Evolutionary conservation across 1,140 invertebrate species (phyloP), one percentile per base, ranked within the genome.

Genomic region (Eupristina koningsbergeri): DNA sequence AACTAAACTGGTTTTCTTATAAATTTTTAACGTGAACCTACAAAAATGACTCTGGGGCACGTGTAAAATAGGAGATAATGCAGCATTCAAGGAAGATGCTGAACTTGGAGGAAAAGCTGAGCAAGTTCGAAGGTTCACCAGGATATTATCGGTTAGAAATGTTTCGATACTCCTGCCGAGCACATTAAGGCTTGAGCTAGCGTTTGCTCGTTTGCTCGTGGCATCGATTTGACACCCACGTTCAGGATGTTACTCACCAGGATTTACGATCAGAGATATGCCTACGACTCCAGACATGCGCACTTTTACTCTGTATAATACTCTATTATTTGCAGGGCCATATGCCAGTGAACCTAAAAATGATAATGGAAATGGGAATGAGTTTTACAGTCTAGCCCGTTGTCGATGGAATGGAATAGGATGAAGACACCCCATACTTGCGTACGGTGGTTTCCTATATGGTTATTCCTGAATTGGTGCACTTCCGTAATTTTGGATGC

Each of bases 401-500:
- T 34, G n/a, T 29, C 9, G n/a, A n/a, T n/a, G 31, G 5, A 8
- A 31, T 29, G 6, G n/a, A 11, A 29, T 58, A 58, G 22, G 26
- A 58, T 58, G 53, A 26, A 58, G 22, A 22, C 53, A 58, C 5
- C 53, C 22, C 22, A 22, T 22, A 26, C 26, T 58, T 26, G 53
- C 53, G 53, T 26, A 58, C 53, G 61, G 61, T 31, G 61, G 61
- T 29, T 64, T n/a, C n/a, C n/a, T n/a, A n/a, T 34, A 19, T 13
- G 39, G 77, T 34, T 47, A 47, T 79, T 64, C 31, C 34, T 9
- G 61, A 15, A 64, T 34, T 29, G 67, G 34, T 29, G 17, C 11
- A 29, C 45, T 75, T 81, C 64, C 63, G 79, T 13, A 34, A 67
- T 39, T 80, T 41, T 73, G n/a, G n/a, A n/a, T n/a, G n/a, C n/a